Base-by-base conservation (phyloP, 92 coral and sea anemone genomes). In the Nematostella vectensis region DNA sequence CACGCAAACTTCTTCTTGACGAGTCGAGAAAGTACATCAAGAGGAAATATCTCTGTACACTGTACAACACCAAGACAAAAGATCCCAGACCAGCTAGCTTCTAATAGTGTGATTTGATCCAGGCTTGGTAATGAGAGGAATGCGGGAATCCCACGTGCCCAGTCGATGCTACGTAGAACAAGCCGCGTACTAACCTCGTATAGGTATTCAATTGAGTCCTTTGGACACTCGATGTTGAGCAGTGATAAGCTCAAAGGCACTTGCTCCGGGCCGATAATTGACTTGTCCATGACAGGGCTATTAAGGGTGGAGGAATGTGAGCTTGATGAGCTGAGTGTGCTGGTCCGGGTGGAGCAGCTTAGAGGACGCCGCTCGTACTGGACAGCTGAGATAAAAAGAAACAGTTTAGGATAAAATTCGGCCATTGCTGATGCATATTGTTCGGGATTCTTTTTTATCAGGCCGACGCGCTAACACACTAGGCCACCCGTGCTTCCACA, bases 131-230 rank as follows among this genome's bases (percentile, higher is more conserved):
- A 81, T 33, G 71, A 62, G 31, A 80, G 70, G 58, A 89, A 89
- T 4, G 81, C 71, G 22, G 69, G 82, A 11, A 83, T 76, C 39
- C 82, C 74, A 40, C 95, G 71, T 25, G 79, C 71, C 97, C 97
- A 89, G 56, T 89, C 95, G 16, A 89, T 78, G 8, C 95, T 71
- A 6, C 76, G 83, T 43, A 89, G 85, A 58, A 89, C 76, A 27
- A 89, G 97, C 31, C 97, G 78, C 18, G 97, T 89, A 51, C 95
- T 94, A 50, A 89, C 66, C 58, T 89, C 97, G 57, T 89, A 77
- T 56, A 89, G 81, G 50, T 89, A 89, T n/a, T 89, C 97, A 94
- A 89, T 89, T 28, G 97, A 86, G 27, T 84, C 57, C 10, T 76
- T 53, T 26, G 85, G 77, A 38, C 70, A 83, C 47, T 70, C 69